Conservation (phyloP, 2,888 invertebrate species). For the Eupithecia exiguata region DNA sequence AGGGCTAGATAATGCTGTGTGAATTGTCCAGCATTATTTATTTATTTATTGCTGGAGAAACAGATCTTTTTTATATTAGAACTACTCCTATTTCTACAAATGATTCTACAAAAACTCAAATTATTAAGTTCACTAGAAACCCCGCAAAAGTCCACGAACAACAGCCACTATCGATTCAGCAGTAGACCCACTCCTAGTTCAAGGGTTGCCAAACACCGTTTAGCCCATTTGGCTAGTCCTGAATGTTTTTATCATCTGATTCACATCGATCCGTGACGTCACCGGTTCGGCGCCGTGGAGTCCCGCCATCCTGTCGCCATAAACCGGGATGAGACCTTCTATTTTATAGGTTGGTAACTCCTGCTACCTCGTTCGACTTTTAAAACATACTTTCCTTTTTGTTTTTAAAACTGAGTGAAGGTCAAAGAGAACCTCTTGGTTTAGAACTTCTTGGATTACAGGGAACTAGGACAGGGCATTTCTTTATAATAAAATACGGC, state of each 20-base stretch:
- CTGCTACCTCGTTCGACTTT: constrained; percentile 6
- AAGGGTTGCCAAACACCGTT: constrained; percentile 46
- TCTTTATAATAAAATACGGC: not conserved
- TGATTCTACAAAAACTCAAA: not conserved
- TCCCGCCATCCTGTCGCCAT: constrained; percentile 72
- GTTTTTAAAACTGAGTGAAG: constrained; percentile 1
- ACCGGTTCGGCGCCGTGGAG: constrained; percentile 60
- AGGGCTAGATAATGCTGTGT: too few species aligned
- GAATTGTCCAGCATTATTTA: too few species aligned
- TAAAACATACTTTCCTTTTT: not conserved
- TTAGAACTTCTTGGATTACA: not conserved
- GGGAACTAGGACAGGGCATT: not conserved
- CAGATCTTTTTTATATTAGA: not conserved
- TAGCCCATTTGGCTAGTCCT: constrained; percentile 42
- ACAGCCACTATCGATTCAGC: constrained; percentile 9
- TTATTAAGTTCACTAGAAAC: not conserved
- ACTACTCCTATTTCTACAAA: not conserved
- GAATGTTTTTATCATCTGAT: constrained; percentile 65
- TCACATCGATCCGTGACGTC: constrained; percentile 72
- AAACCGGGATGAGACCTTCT: constrained; percentile 67
- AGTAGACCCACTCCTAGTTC: constrained; percentile 14
- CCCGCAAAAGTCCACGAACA: not conserved
- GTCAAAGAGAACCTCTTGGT: not conserved
- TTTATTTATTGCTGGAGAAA: too few species aligned
- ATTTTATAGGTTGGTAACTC: constrained; percentile 36